Evolutionary conservation across 1,140 invertebrate genomes (phyloP).

Genomic region (Stratiolaelaps scimitus): DNA sequence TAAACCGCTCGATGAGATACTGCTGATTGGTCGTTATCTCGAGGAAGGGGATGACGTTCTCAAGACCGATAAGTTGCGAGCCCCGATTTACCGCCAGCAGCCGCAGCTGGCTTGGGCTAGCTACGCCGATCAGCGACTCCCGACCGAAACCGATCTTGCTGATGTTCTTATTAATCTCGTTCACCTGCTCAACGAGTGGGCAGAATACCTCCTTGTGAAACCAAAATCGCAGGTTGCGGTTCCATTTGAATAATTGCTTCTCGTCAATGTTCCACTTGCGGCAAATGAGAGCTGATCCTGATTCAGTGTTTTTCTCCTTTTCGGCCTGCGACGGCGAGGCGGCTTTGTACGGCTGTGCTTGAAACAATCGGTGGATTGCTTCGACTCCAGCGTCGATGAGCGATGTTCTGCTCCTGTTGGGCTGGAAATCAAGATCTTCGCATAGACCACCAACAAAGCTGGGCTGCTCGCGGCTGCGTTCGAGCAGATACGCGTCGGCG

Average conservation of each 20-base stretch:
- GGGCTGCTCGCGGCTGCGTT: conserved; percentile 8
- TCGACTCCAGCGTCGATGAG: conserved; percentile 9
- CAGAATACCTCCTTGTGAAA: conserved; percentile 60
- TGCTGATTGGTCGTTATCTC: conserved; percentile 66
- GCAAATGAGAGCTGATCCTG: conserved; percentile 25
- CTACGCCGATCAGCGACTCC: conserved; percentile 55
- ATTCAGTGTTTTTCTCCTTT: conserved; percentile 11
- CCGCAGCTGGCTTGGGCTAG: conserved; percentile 41
- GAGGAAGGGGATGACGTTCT: conserved; percentile 58
- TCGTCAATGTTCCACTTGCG: conserved; percentile 37
- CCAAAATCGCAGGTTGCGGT: conserved; percentile 49
- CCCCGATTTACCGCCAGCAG: conserved; percentile 48
- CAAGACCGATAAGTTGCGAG: conserved; percentile 53
- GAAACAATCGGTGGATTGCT: conserved; percentile 15
- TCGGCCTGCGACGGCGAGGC: not conserved
- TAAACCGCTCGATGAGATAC: conserved; percentile 61
- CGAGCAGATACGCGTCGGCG: conserved; percentile 6
- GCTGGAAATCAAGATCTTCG: not conserved
- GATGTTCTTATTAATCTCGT: conserved; percentile 52
- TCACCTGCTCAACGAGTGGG: conserved; percentile 55
- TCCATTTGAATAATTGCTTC: conserved; percentile 41
- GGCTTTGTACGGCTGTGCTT: conserved; percentile 6
- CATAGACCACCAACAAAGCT: not conserved
- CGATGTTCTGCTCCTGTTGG: conserved; percentile 2
- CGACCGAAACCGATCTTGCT: conserved; percentile 51